Percentiles rank a stretch among this genome's conserved stretches.
Conservation (phyloP, 2,888 invertebrate species). For the Miltochrista miniata region DNA sequence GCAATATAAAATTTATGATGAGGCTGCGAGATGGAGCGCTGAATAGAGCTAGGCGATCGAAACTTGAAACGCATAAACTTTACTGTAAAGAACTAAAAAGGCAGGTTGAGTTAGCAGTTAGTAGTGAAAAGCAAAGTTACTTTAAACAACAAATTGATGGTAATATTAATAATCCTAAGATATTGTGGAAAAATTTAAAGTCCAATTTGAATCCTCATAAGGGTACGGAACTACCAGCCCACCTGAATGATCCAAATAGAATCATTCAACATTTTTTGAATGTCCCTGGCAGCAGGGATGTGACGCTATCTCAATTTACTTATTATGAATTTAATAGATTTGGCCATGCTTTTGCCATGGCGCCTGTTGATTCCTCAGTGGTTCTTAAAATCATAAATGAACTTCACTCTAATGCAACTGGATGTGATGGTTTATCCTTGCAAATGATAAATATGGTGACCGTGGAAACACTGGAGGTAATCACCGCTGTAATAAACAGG, state of each 20-base stretch:
- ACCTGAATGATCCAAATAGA: neutral
- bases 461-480: too few relatives aligned
- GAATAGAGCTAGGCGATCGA: neutral
- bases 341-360: neutral
- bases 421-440: too few relatives aligned
- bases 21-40: too few relatives aligned
- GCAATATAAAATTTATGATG: too few relatives aligned
- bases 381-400: too few relatives aligned
- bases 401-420: too few relatives aligned
- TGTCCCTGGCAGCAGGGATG: neutral
- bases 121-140: constrained; percentile 8
- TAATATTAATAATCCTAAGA: neutral
- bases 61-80: neutral
- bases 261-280: neutral
- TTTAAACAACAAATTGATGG: constrained; percentile 2
- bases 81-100: constrained; percentile 9
- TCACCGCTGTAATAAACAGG: too few relatives aligned
- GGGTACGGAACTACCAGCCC: neutral
- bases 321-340: neutral
- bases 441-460: too few relatives aligned
- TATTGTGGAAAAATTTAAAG: constrained; percentile 3
- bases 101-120: neutral
- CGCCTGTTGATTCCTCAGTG: too few relatives aligned
- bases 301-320: neutral
- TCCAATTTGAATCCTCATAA: neutral